Percentiles rank a stretch among this genome's conserved stretches.
Conservation (phyloP, 2,797 vertebrate species). For the Triplophysa bombifrons region DNA sequence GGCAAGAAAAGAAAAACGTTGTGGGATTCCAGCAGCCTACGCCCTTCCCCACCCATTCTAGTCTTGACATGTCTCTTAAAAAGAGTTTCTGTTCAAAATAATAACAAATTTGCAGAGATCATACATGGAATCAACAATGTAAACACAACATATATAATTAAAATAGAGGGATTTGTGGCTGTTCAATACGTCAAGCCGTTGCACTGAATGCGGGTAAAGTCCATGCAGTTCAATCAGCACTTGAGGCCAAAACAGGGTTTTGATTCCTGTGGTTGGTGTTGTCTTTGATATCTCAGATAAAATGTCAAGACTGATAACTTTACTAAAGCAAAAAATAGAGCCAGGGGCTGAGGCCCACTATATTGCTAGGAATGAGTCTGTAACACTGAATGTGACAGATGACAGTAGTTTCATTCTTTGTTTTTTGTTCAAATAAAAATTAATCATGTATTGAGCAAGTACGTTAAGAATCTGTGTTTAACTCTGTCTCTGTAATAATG, state of each 20-base stretch:
- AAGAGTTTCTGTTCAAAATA: slow-evolving; percentile 28
- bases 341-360: neutral
- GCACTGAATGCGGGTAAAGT: neutral
- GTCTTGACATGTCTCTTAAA: slow-evolving; percentile 45
- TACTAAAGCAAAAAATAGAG: neutral
- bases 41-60: slow-evolving; percentile 54
- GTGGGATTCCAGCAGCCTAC: slow-evolving; percentile 70
- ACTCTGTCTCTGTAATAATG: too few relatives aligned
- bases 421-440: too few relatives aligned
- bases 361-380: neutral
- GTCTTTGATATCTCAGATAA: neutral
- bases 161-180: neutral
- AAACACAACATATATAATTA: neutral
- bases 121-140: neutral
- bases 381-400: neutral
- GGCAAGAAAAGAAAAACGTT: slow-evolving; percentile 70
- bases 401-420: too few relatives aligned
- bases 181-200: neutral
- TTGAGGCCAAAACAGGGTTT: slow-evolving; percentile 1
- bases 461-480: too few relatives aligned
- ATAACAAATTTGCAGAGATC: neutral
- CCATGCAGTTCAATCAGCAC: neutral
- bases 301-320: neutral
- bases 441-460: too few relatives aligned
- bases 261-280: neutral